phyloP scores from a whole-genome alignment of 2,113 vertebrate species.

The Capreolus pygargus region DNA sequence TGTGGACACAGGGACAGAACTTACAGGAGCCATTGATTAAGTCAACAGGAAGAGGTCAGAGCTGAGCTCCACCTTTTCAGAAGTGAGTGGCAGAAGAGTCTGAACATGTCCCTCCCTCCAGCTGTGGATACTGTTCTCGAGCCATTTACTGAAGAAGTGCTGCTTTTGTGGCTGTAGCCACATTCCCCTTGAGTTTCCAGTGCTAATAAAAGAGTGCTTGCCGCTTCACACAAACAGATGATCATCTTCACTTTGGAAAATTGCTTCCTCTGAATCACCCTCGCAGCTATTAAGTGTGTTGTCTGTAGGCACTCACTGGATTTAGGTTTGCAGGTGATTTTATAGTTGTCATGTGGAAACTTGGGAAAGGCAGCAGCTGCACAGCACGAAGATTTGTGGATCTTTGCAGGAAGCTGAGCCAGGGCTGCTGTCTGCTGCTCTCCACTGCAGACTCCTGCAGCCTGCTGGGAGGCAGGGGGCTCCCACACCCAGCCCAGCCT shows the following conservation, averaged over 20 bases:
- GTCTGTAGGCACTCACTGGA: constrained; percentile 30
- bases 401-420: background rate
- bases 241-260: constrained; percentile 55
- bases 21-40: background rate
- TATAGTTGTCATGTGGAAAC: constrained; percentile 21
- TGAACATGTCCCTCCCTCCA: background rate
- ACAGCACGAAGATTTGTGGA: background rate
- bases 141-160: background rate
- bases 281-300: constrained; percentile 13
- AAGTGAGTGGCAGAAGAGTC: background rate
- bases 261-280: constrained; percentile 68
- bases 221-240: constrained; percentile 40
- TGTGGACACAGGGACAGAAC: background rate
- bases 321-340: constrained; percentile 54
- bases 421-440: background rate
- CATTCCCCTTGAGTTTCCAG: background rate
- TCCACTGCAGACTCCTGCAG: background rate
- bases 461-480: background rate
- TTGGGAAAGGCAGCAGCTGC: background rate
- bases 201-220: constrained; percentile 46
- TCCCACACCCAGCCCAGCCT: background rate
- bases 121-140: constrained; percentile 49
- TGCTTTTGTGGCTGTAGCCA: background rate
- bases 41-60: background rate
- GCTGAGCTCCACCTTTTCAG: background rate